A percentile compares a stretch with the other conserved stretches of the same genome.
Conservation (phyloP, 2,888 invertebrate species). For the Harpagoxenus sublaevis region DNA sequence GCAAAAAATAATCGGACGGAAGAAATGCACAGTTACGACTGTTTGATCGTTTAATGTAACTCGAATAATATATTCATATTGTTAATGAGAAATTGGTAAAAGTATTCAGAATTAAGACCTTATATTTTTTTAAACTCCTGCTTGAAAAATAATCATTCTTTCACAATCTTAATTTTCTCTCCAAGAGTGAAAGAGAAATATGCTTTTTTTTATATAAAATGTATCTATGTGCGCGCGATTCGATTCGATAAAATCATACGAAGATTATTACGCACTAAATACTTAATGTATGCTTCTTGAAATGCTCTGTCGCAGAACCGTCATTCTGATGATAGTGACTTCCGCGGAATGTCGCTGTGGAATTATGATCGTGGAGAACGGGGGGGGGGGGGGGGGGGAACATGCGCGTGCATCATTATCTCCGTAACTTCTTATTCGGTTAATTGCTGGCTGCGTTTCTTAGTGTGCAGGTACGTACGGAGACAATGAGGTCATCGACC, state of each 20-base stretch:
- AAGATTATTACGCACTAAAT: slow-evolving; percentile 19
- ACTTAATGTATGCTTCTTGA: slow-evolving; percentile 14
- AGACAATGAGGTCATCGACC: slow-evolving; percentile 65
- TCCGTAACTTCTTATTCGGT: slow-evolving; percentile 24
- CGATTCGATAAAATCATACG: not conserved
- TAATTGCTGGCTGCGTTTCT: slow-evolving; percentile 25
- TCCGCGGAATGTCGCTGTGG: slow-evolving; percentile 32
- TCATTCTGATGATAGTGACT: slow-evolving; percentile 28
- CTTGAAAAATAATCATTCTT: not conserved
- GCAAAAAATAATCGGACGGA: too few relatives aligned
- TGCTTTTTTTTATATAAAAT: not conserved
- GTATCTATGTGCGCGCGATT: not conserved
- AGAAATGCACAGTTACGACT: not conserved
- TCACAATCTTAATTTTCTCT: not conserved
- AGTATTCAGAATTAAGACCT: not conserved
- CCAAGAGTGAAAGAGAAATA: not conserved
- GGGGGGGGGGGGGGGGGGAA: not conserved
- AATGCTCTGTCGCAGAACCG: not conserved
- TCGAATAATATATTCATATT: not conserved
- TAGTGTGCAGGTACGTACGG: slow-evolving; percentile 16
- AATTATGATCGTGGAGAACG: slow-evolving; percentile 16
- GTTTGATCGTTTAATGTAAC: not conserved
- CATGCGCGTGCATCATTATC: slow-evolving; percentile 31
- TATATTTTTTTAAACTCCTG: not conserved
- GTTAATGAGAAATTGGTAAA: not conserved